Conservation (phyloP, 2,888 invertebrate species). For the Acleris emargana region DNA sequence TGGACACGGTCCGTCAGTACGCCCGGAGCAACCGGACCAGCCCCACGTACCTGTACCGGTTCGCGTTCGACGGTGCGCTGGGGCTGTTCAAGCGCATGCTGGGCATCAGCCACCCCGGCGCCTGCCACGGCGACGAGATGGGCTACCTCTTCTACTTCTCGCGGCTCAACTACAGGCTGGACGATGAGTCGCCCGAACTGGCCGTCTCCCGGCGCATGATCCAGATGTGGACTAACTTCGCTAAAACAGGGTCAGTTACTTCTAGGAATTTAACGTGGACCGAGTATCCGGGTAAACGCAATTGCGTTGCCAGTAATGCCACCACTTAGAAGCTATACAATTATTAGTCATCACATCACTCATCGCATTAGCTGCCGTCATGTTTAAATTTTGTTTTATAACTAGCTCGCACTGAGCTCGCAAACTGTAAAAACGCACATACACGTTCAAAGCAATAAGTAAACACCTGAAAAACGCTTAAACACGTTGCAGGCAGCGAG, state of each 20-base stretch:
- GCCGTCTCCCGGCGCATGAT: slow-evolving; percentile 84
- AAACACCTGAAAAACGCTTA: too few relatives aligned
- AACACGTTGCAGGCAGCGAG: too few relatives aligned
- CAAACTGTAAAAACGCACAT: too few relatives aligned
- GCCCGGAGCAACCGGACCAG: slow-evolving; percentile 68
- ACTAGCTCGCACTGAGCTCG: too few relatives aligned
- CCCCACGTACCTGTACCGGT: slow-evolving; percentile 85
- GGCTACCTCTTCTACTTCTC: slow-evolving; percentile 87
- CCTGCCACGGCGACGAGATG: slow-evolving; percentile 86
- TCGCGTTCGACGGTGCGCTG: slow-evolving; percentile 85
- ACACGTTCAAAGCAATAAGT: too few relatives aligned
- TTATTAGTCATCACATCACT: too few relatives aligned
- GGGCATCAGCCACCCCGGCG: slow-evolving; percentile 84
- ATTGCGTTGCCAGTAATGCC: too few relatives aligned
- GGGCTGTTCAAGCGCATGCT: slow-evolving; percentile 86
- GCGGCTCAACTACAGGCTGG: slow-evolving; percentile 83
- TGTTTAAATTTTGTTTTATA: too few relatives aligned
- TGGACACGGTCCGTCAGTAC: slow-evolving; percentile 78
- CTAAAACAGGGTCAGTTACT: slow-evolving; percentile 83
- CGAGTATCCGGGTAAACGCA: too few relatives aligned
- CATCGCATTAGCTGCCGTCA: too few relatives aligned
- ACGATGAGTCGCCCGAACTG: slow-evolving; percentile 83
- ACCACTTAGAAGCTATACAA: too few relatives aligned
- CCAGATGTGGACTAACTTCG: slow-evolving; percentile 86
- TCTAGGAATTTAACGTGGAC: neutral